Percentiles rank a stretch among this genome's conserved stretches.
These are phyloP conservation scores for Drosophila quasianomalipes DNA, from an alignment of 2,888 invertebrate genomes.

Conservation along the genomic window DNA sequence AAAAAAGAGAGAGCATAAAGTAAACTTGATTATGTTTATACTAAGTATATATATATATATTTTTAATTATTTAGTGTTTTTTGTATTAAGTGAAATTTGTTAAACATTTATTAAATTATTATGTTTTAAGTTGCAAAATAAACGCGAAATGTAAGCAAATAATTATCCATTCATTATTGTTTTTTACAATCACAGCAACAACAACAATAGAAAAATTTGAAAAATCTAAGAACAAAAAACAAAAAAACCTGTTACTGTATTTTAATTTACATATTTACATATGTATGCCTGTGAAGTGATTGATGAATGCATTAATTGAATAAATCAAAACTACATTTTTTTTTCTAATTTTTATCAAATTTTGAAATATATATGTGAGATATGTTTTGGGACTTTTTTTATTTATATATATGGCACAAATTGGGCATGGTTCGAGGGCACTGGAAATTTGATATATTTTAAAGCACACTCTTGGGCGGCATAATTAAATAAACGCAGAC, in stretches of 20 bases:
- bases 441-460: neutral
- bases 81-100: slow-evolving; percentile 81
- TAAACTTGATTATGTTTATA: slow-evolving; percentile 80
- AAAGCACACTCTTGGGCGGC: neutral
- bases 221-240: slow-evolving; percentile 17
- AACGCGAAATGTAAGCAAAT: slow-evolving; percentile 77
- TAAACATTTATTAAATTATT: slow-evolving; percentile 82
- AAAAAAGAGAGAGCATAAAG: slow-evolving; percentile 50
- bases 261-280: slow-evolving; percentile 50
- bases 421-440: neutral
- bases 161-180: slow-evolving; percentile 27
- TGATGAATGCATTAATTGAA: slow-evolving; percentile 46
- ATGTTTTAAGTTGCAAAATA: slow-evolving; percentile 81
- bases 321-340: slow-evolving; percentile 42
- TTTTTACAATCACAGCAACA: slow-evolving; percentile 25
- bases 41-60: slow-evolving; percentile 76
- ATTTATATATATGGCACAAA: neutral
- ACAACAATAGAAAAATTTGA: slow-evolving; percentile 45
- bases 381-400: neutral
- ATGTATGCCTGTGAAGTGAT: slow-evolving; percentile 45
- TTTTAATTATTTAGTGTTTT: slow-evolving; percentile 81
- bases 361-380: slow-evolving; percentile 14
- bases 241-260: slow-evolving; percentile 51
- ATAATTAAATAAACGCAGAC: neutral
- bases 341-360: slow-evolving; percentile 26